phyloP scores from a whole-genome alignment of 2,888 invertebrate genomes.

The Phrixothrix hirtus region DNA sequence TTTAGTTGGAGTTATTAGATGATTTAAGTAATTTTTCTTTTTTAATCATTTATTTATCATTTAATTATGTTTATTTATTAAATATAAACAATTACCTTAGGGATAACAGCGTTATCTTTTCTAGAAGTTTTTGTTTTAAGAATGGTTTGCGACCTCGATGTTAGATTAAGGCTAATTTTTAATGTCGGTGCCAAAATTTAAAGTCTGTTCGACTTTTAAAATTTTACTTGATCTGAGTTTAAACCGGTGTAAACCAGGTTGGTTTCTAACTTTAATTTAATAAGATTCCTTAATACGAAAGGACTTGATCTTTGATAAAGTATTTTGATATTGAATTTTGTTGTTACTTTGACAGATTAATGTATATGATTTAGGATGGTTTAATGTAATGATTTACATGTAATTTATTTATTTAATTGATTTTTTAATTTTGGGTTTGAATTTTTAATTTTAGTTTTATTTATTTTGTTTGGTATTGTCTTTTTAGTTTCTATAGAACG shows the following conservation, averaged over 20 bases:
- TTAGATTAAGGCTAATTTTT: conserved; percentile 68
- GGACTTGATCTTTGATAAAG: no score
- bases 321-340: not conserved
- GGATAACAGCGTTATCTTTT: conserved; percentile 84
- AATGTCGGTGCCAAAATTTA: conserved; percentile 69
- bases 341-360: no score
- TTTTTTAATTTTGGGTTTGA: conserved; percentile 61
- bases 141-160: conserved; percentile 77
- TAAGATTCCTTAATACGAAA: conserved; percentile 72
- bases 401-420: conserved; percentile 40
- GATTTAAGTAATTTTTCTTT: no score
- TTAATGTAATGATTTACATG: not conserved
- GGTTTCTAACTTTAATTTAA: conserved; percentile 74
- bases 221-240: conserved; percentile 86
- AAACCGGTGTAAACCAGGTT: no score
- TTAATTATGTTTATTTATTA: no score
- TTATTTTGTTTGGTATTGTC: conserved; percentile 67
- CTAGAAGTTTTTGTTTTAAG: conserved; percentile 73
- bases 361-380: no score
- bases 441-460: no score
- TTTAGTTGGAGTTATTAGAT: no score
- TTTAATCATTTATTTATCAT: conserved; percentile 51
- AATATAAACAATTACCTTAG: no score
- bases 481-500: conserved; percentile 76
- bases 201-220: conserved; percentile 83